Evolutionary conservation across 2,797 vertebrate species (phyloP).

Genomic region (Micropoecilia bifurca): DNA sequence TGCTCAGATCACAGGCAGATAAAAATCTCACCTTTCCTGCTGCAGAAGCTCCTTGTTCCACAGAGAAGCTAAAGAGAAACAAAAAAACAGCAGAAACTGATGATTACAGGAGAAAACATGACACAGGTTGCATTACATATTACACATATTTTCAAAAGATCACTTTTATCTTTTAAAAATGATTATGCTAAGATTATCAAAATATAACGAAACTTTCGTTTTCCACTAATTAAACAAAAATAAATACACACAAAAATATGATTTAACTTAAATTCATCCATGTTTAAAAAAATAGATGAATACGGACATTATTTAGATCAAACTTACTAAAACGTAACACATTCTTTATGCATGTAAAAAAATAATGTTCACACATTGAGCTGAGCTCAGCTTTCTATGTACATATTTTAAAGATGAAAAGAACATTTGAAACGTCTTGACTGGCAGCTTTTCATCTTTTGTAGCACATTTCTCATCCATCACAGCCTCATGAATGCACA

Average conservation of each 20-base stretch:
- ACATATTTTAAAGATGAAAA: slow-evolving; percentile 11
- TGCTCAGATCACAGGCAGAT: background rate
- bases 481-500: slow-evolving; percentile 16
- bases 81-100: slow-evolving; percentile 33
- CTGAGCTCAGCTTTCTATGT: background rate
- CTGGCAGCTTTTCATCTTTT: slow-evolving; percentile 34
- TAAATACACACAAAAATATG: background rate
- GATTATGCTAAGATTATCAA: background rate
- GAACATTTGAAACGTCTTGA: slow-evolving; percentile 36
- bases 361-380: background rate
- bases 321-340: background rate
- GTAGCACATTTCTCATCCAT: slow-evolving; percentile 30
- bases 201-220: background rate
- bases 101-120: slow-evolving; percentile 3
- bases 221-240: background rate
- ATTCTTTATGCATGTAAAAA: background rate
- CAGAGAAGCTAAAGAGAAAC: slow-evolving; percentile 70
- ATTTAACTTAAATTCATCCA: background rate
- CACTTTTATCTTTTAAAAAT: background rate
- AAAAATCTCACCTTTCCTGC: slow-evolving; percentile 78
- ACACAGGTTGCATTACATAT: background rate
- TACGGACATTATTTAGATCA: background rate
- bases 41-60: slow-evolving; percentile 79
- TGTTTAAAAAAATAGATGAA: background rate
- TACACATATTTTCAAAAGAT: background rate